Base-by-base conservation (phyloP, 2,888 invertebrate species). In the Atethmia centrago region DNA sequence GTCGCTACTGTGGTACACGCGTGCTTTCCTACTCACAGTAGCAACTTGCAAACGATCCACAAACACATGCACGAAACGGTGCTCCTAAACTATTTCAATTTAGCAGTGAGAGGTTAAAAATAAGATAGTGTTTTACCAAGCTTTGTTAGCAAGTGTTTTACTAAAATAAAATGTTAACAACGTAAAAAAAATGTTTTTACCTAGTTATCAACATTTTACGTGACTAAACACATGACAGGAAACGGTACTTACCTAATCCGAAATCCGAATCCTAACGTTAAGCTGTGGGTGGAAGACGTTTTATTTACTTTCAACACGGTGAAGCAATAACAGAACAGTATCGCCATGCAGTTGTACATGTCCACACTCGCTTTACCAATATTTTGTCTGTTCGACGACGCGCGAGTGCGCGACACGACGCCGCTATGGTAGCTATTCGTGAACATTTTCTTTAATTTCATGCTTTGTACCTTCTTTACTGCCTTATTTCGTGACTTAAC, bases 1-100 rank as follows among this genome's bases (percentile, higher is more conserved):
- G 88, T 87, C 76, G 84, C 84, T 81, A 82, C 84, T 80, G 79
- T 75, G 82, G 75, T 80, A 78, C 79, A 74, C 74, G 74, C 75
- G 59, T 47, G 68, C 59, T 63, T 53, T 64, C 61, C 70, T 70
- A 66, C 9, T 28, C 45, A 61, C 42, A n/a, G 21, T 36, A 62
- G 16, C 0, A 4, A 53, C 12, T 12, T 21, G 19, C 49, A 79
- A 68, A 69, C 2, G 36, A 36, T 36, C 36, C 36, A 79, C 58
- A 2, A 1, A 25, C 40, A 67, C 45, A 19, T 0, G 0, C 21
- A 9, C 5, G 3, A 45, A 40, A 45, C 31, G 7, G 9, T 16
- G 14, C n/a, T 19, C 42, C 36, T 42, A 58, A 3, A 31, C 36
- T n/a, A 61, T 51, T 45, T 14, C 19, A n/a, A 36, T 21, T 49